phyloP scores from a whole-genome alignment of 2,797 vertebrate species.

The Myotis findleyi region DNA sequence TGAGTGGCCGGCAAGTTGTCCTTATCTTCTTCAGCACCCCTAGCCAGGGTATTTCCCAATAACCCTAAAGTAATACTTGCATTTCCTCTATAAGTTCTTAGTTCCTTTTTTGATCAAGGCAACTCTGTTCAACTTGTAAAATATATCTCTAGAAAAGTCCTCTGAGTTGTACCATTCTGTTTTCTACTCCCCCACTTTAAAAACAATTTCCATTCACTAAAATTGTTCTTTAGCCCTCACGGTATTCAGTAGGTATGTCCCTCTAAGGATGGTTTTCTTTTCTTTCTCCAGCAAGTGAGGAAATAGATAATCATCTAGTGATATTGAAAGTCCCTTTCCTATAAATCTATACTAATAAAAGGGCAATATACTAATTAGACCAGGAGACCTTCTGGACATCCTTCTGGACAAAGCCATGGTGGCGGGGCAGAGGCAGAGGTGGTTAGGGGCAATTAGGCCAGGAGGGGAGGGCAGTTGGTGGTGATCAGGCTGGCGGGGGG shows the following conservation, averaged over 20 bases:
- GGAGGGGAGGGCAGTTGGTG: too few relatives aligned
- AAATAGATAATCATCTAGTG: background rate
- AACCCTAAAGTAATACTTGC: background rate
- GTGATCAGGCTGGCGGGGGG: too few relatives aligned
- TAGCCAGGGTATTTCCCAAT: slow-evolving; percentile 21
- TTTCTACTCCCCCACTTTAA: background rate
- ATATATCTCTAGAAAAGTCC: background rate
- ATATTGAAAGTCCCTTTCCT: slow-evolving; percentile 17
- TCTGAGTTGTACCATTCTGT: background rate
- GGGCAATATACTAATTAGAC: too few relatives aligned
- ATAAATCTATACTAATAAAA: background rate
- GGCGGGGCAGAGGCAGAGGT: too few relatives aligned
- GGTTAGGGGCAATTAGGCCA: too few relatives aligned
- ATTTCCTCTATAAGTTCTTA: slow-evolving; percentile 7
- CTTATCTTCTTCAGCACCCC: background rate
- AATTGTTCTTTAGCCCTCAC: background rate
- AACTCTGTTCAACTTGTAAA: slow-evolving; percentile 6
- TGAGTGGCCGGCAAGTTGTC: background rate
- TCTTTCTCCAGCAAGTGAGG: background rate
- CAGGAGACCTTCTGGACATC: too few relatives aligned
- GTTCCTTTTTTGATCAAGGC: slow-evolving; percentile 52
- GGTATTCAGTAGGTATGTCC: background rate
- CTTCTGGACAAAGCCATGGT: too few relatives aligned
- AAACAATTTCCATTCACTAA: slow-evolving; percentile 19
- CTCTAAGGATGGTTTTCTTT: background rate